Base-by-base conservation (phyloP, 92 coral and sea anemone species). In the Epizoanthus stellaris region DNA sequence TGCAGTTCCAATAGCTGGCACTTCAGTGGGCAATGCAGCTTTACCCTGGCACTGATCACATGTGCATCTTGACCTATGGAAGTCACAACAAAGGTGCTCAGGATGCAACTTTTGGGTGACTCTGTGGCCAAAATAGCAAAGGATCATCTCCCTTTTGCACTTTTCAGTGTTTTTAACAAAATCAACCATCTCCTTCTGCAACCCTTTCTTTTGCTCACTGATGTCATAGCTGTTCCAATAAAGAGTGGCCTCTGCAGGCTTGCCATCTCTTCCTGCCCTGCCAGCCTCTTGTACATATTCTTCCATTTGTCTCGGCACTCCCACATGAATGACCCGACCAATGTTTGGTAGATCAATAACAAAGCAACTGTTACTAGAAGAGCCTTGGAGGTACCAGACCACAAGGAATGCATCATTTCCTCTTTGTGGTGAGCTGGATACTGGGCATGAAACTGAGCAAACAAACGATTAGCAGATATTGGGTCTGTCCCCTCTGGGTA, bases 211-310 rank as follows among this genome's bases (percentile, higher is more conserved):
- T 34, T 38, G 23, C 19, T 43, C 36, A 43, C 73, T 80, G 56
- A 58, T 73, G 54, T 52, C 66, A 70, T 83, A 56, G 5, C 23
- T 60, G 36, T 83, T 83, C 40, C 36, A 83, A 53, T 69, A 57
- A 12, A 83, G 9, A 42, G 25, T 69, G 69, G 80, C 77, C 21
- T 17, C 34, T 54, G 87, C 80, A 45, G 69, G 81, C 80, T 84
- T 72, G n/a, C 73, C 70, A 73, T 84, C 81, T 73, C 87, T 84
- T 39, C 87, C 87, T 14, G 87, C 87, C 59, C 87, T 71, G 7
- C 81, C 87, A 49, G 59, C 64, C 69, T 84, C 81, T 59, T 84
- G 87, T 38, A 71, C 30, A 63, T 72, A 84, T 54, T 73, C 71
- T 30, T 73, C 80, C 81, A 84, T 73, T 49, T 60, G 38, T 56